These are phyloP conservation scores for Poecile atricapillus DNA, from an alignment of 2,113 vertebrate species.

Conservation along the genomic window DNA sequence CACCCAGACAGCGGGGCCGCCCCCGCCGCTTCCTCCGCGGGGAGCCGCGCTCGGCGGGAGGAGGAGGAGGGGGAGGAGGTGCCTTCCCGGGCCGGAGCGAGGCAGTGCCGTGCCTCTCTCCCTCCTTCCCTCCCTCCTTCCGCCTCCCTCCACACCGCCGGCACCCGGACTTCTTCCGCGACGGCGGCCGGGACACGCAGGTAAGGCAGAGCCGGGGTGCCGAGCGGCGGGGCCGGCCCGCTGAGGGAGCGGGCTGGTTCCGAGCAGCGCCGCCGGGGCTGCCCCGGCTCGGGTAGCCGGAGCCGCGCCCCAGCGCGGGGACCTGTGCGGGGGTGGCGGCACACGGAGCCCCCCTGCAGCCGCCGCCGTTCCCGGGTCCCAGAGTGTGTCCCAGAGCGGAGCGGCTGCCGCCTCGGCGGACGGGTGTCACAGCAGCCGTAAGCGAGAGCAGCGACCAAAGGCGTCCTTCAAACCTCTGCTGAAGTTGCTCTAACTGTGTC, in stretches of 20 bases:
- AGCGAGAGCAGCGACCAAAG: accelerated
- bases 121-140: not conserved
- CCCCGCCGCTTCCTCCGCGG: not conserved
- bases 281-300: not conserved
- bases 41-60: not conserved
- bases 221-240: not conserved
- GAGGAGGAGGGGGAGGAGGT: not conserved
- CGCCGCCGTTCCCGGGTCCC: accelerated
- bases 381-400: accelerated
- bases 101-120: not conserved
- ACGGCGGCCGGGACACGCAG: not conserved
- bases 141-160: not conserved
- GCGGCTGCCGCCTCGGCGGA: accelerated
- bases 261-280: not conserved
- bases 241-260: accelerated
- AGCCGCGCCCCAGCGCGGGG: too few relatives aligned
- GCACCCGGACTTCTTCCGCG: not conserved
- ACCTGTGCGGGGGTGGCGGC: not conserved
- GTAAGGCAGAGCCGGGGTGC: not conserved
- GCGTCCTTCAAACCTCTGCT: not conserved
- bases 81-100: not conserved
- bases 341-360: not conserved
- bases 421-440: accelerated
- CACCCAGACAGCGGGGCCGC: not conserved
- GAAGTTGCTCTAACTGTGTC: accelerated